Evolutionary conservation across 2,888 invertebrate species (phyloP).

Genomic region (Andrena trimmerana): DNA sequence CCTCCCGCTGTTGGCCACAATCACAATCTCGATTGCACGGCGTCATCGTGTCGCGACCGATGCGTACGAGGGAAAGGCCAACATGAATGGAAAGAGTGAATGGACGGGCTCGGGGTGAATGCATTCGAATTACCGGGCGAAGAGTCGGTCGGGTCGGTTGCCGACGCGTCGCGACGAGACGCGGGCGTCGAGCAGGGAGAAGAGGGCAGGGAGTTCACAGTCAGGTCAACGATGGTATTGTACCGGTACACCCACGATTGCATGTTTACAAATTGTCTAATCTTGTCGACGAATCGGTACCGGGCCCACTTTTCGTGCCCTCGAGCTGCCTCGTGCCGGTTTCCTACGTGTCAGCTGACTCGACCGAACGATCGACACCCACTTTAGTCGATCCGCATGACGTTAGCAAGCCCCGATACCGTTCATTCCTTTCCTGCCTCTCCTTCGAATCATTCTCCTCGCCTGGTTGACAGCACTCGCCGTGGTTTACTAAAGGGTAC

Average conservation of each 20-base stretch:
- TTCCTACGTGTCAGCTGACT: constrained; percentile 23
- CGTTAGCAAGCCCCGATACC: neutral
- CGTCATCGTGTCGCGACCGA: constrained; percentile 68
- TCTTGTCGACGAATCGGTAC: constrained; percentile 75
- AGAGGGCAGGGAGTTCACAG: constrained; percentile 67
- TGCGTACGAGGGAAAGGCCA: constrained; percentile 66
- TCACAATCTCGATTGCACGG: constrained; percentile 72
- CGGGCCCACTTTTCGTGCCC: constrained; percentile 67
- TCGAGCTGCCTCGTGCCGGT: constrained; percentile 46
- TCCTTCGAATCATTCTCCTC: neutral
- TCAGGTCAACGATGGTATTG: constrained; percentile 72
- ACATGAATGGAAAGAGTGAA: constrained; percentile 75
- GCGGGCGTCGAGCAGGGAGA: neutral
- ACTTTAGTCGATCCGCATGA: constrained; percentile 23
- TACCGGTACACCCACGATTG: constrained; percentile 76
- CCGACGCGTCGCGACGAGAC: constrained; percentile 2
- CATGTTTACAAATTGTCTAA: constrained; percentile 83
- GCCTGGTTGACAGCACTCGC: neutral
- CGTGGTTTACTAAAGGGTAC: too few relatives aligned
- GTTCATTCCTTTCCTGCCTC: neutral
- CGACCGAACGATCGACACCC: constrained; percentile 34
- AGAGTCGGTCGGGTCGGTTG: constrained; percentile 42
- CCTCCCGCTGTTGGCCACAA: constrained; percentile 49
- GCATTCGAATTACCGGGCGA: constrained; percentile 74
- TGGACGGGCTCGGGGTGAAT: constrained; percentile 74